phyloP scores from a whole-genome alignment of 1,140 invertebrate species.

The Helicoverpa armigera region DNA sequence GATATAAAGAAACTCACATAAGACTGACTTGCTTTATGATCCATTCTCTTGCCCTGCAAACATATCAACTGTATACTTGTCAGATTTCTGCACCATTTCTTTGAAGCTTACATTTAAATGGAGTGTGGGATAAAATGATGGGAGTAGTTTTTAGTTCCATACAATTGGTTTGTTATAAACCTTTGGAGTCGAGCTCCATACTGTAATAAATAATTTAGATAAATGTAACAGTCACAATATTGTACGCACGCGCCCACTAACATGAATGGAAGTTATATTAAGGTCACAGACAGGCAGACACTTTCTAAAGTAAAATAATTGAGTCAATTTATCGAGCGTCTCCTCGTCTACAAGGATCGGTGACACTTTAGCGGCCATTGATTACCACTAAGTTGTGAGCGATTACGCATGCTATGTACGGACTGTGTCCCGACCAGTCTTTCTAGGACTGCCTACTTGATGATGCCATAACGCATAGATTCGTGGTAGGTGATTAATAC shows the following conservation, averaged over 20 bases:
- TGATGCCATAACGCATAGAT: constrained; percentile 15
- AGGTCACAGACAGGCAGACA: constrained; percentile 59
- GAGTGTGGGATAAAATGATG: constrained; percentile 3
- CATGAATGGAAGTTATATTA: constrained; percentile 65
- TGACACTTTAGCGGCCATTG: constrained; percentile 55
- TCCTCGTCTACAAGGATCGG: constrained; percentile 54
- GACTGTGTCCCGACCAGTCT: constrained; percentile 30
- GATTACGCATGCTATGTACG: constrained; percentile 52
- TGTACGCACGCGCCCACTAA: constrained; percentile 52
- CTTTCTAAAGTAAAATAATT: constrained; percentile 62
- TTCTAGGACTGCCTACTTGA: constrained; percentile 25
- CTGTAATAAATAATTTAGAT: constrained; percentile 41
- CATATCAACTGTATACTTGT: constrained; percentile 32
- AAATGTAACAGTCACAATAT: constrained; percentile 47
- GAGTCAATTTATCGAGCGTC: constrained; percentile 60
- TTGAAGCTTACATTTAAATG: constrained; percentile 36
- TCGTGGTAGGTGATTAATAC: constrained; percentile 32
- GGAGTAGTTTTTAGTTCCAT: neutral
- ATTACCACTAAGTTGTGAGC: constrained; percentile 54
- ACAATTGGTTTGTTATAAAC: constrained; percentile 40
- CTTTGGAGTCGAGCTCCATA: constrained; percentile 7
- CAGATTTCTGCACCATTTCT: constrained; percentile 37
- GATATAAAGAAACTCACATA: constrained; percentile 36
- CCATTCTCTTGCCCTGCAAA: constrained; percentile 37
- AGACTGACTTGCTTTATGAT: constrained; percentile 43